Conservation (phyloP, 1,140 invertebrate species). For the Piezodorus guildinii region DNA sequence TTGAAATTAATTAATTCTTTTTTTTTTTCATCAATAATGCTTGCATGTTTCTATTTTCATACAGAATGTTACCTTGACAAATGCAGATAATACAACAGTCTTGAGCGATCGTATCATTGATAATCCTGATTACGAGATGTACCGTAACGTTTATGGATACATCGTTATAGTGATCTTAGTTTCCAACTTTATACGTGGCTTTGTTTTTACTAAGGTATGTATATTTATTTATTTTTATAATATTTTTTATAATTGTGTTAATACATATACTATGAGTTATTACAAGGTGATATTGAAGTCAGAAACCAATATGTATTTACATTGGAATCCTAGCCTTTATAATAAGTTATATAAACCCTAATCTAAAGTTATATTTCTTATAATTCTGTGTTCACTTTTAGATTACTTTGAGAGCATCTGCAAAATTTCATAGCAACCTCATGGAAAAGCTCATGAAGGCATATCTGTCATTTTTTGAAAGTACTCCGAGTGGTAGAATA, state of each 20-base stretch:
- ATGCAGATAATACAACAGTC: constrained; percentile 30
- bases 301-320: too few species aligned
- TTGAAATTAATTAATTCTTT: too few species aligned
- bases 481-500: constrained; percentile 47
- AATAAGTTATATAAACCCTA: too few species aligned
- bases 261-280: too few species aligned
- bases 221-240: neutral
- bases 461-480: constrained; percentile 48
- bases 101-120: constrained; percentile 34
- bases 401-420: constrained; percentile 47
- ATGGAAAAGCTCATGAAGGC: constrained; percentile 41
- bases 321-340: too few species aligned
- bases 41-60: too few species aligned
- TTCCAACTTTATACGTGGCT: constrained; percentile 43
- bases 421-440: constrained; percentile 46
- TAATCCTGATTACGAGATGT: constrained; percentile 40
- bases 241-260: too few species aligned
- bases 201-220: constrained; percentile 42
- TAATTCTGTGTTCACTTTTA: constrained; percentile 28
- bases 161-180: constrained; percentile 41
- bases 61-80: too few species aligned
- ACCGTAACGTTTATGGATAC: constrained; percentile 40
- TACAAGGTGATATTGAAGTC: too few species aligned
- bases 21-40: too few species aligned
- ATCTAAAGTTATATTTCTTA: too few species aligned